Evolutionary conservation across 2,797 vertebrate genomes (phyloP).

Genomic region (Muscicapa striata): DNA sequence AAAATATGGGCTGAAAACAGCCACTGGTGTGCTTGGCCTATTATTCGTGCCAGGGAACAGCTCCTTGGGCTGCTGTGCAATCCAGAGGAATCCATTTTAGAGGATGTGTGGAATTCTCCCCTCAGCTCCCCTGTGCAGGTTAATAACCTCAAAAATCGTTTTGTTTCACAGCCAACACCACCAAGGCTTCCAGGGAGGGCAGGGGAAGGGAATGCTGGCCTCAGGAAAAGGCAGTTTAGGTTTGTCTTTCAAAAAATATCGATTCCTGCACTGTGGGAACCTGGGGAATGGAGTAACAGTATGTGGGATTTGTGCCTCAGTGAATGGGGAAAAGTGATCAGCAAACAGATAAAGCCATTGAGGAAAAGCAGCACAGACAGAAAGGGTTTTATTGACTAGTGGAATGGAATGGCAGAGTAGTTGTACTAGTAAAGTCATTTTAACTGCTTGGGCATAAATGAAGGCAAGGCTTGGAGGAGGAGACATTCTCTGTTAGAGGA

Average conservation of each 20-base stretch:
- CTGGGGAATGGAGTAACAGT: background rate
- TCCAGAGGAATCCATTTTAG: conserved; percentile 21
- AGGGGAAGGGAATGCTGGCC: background rate
- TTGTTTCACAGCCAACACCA: background rate
- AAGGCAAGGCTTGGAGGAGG: background rate
- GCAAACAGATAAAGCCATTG: background rate
- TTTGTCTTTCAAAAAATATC: background rate
- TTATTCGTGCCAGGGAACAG: background rate
- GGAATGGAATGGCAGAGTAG: background rate
- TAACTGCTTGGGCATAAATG: background rate
- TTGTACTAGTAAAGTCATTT: background rate
- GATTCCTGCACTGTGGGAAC: background rate
- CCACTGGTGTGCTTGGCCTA: fast-evolving
- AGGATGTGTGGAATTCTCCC: background rate
- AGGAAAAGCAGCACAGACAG: background rate
- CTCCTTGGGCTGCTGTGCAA: background rate
- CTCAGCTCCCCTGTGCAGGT: background rate
- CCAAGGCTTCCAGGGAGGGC: background rate
- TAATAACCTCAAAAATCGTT: conserved; percentile 6
- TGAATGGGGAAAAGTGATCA: background rate
- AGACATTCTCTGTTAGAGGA: background rate
- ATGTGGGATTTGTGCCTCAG: background rate
- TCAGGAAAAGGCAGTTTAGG: background rate
- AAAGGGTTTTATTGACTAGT: background rate
- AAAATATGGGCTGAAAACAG: background rate